These are phyloP conservation scores for Microtus ochrogaster DNA, from an alignment of 2,113 vertebrate species.

Conservation along the genomic window DNA sequence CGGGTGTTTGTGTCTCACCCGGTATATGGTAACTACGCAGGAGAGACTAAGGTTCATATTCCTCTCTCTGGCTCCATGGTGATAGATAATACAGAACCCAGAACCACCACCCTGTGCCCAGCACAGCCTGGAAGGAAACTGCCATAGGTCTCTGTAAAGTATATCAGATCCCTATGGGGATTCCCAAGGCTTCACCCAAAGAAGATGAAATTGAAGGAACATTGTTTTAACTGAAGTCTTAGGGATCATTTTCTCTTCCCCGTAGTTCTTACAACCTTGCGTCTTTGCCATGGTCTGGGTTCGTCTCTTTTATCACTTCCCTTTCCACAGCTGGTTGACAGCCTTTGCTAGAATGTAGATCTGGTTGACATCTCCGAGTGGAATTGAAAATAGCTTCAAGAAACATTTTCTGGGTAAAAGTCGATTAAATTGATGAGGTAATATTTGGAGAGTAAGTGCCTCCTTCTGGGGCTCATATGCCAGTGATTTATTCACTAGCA, in stretches of 20 bases:
- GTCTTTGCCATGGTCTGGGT: constrained; percentile 59
- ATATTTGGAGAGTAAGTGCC: background rate
- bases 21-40: background rate
- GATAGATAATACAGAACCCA: background rate
- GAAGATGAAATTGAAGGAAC: background rate
- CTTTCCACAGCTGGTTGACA: constrained; percentile 45
- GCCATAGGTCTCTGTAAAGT: background rate
- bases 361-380: background rate
- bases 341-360: constrained; percentile 28
- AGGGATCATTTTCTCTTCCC: constrained; percentile 76
- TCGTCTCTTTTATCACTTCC: constrained; percentile 38
- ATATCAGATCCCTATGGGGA: background rate
- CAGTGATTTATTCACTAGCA: too few species aligned
- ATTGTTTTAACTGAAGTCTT: background rate
- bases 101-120: background rate
- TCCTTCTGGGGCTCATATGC: background rate
- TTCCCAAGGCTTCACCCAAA: background rate
- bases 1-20: background rate
- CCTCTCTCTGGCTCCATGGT: background rate
- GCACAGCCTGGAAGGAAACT: background rate
- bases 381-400: constrained; percentile 25
- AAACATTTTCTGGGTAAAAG: background rate
- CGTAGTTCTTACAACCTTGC: constrained; percentile 26
- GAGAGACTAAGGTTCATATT: background rate
- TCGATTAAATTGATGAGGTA: background rate